These are phyloP conservation scores for Helarctos malayanus DNA, from an alignment of 2,797 vertebrate genomes.

Conservation along the genomic window DNA sequence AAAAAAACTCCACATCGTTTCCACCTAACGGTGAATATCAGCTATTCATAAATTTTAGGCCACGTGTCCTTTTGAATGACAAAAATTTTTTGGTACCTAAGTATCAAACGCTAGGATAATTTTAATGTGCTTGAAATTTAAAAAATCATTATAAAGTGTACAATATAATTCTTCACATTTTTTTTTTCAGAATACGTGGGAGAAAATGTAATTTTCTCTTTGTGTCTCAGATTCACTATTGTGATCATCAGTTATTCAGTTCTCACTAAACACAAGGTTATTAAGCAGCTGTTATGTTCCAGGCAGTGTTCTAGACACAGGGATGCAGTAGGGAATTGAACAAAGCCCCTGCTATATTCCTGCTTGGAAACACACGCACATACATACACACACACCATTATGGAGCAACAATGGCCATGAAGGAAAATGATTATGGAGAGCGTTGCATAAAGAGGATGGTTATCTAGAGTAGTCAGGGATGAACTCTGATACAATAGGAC, in stretches of 20 bases:
- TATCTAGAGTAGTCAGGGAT: background rate
- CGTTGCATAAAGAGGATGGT: background rate
- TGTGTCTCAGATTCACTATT: background rate
- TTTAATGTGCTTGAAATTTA: conserved; percentile 23
- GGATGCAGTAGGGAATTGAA: background rate
- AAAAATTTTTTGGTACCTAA: background rate
- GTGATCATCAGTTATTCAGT: background rate
- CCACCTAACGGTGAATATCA: background rate
- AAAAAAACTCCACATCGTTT: background rate
- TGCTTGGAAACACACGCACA: background rate
- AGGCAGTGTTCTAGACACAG: background rate
- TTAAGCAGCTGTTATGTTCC: background rate
- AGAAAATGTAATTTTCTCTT: conserved; percentile 34
- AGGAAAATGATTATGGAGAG: background rate
- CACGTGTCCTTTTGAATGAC: background rate
- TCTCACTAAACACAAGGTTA: background rate
- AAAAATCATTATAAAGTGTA: background rate
- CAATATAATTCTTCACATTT: background rate
- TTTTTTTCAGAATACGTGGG: background rate
- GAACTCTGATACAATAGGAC: background rate
- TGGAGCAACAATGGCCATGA: background rate
- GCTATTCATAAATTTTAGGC: background rate
- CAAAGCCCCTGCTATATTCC: background rate
- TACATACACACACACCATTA: background rate
- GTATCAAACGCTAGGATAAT: background rate